These are phyloP conservation scores for Todiramphus chloris DNA, from an alignment of 2,113 vertebrate species.

Conservation along the genomic window DNA sequence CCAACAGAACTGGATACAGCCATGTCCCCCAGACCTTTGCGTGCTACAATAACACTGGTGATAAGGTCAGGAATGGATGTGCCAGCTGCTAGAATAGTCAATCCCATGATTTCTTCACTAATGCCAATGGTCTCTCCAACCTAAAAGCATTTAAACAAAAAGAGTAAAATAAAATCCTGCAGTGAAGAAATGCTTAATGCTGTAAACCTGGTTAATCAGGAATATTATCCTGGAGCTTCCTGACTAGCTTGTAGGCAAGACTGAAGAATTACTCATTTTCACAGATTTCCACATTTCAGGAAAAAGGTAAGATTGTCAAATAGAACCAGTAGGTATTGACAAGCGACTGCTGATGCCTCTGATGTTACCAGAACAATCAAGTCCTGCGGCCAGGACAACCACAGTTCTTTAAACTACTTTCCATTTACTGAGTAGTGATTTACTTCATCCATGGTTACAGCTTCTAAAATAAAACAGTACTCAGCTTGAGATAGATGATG, in stretches of 20 bases:
- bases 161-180: background rate
- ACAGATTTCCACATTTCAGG: background rate
- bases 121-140: slow-evolving; percentile 96
- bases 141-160: slow-evolving; percentile 67
- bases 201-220: background rate
- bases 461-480: background rate
- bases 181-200: background rate
- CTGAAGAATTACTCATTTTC: background rate
- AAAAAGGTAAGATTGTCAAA: background rate
- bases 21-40: slow-evolving; percentile 96
- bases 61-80: slow-evolving; percentile 97
- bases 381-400: background rate
- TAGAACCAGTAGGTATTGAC: background rate
- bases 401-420: background rate
- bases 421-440: background rate
- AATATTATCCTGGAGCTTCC: background rate
- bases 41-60: slow-evolving; percentile 95
- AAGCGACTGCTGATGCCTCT: background rate
- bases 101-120: slow-evolving; percentile 95
- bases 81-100: slow-evolving; percentile 95
- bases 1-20: slow-evolving; percentile 96
- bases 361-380: background rate
- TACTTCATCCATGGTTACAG: background rate
- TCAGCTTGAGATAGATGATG: background rate
- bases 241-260: background rate